These are phyloP conservation scores for Rhizomys pruinosus DNA, from an alignment of 2,113 vertebrate species.

Conservation along the genomic window DNA sequence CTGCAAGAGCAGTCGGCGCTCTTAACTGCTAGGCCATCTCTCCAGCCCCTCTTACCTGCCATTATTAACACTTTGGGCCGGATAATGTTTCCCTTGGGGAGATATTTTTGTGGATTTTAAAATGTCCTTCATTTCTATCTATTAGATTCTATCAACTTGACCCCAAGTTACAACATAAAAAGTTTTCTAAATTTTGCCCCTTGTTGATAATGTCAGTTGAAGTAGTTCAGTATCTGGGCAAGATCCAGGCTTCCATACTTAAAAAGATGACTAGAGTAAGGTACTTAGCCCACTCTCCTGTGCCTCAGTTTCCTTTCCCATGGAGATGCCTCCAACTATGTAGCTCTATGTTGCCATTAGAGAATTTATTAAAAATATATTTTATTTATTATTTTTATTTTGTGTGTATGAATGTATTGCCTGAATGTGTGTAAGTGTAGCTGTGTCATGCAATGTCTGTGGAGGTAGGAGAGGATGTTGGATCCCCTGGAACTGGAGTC, in stretches of 20 bases:
- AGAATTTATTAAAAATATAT: too few relatives aligned
- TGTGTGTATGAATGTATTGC: too few relatives aligned
- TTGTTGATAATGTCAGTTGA: background rate
- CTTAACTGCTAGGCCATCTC: too few relatives aligned
- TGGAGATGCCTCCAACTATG: background rate
- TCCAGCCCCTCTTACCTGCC: background rate
- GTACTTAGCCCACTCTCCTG: background rate
- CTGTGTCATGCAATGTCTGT: too few relatives aligned
- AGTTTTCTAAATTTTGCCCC: background rate
- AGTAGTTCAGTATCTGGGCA: background rate
- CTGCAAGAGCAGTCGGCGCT: too few relatives aligned
- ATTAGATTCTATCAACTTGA: background rate
- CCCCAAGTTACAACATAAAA: background rate
- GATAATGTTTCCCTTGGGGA: background rate
- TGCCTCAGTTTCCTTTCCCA: background rate
- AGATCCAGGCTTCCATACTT: background rate
- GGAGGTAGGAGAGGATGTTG: too few relatives aligned
- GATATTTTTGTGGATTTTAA: background rate
- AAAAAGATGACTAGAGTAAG: background rate
- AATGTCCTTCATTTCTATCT: background rate
- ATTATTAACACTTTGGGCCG: background rate
- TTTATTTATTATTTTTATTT: too few relatives aligned
- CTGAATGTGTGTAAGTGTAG: too few relatives aligned
- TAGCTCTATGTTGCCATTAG: background rate
- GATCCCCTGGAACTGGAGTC: too few relatives aligned